A percentile compares a stretch with the other conserved stretches of the same genome.
Conservation (phyloP, 2,797 vertebrate species). For the Lepus oiostolus region DNA sequence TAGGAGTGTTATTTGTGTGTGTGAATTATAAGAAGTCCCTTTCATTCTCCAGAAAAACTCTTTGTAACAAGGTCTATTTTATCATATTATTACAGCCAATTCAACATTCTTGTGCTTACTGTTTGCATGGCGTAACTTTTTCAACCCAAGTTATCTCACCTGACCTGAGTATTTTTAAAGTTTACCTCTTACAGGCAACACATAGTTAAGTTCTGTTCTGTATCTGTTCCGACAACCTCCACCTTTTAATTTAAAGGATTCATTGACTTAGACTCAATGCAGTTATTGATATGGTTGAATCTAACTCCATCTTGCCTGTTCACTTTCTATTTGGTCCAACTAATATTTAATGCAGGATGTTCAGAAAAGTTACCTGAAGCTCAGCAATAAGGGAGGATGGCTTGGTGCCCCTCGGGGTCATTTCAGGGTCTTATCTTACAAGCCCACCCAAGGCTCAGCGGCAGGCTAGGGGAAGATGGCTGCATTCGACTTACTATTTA, state of each 20-base stretch:
- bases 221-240: not conserved
- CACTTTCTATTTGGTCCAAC: conserved; percentile 43
- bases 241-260: conserved; percentile 29
- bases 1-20: not conserved
- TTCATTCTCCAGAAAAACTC: not conserved
- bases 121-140: not conserved
- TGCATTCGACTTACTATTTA: conserved; percentile 3
- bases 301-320: not conserved
- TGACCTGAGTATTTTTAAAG: conserved; percentile 27
- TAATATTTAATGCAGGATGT: not conserved
- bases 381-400: conserved; percentile 8
- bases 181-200: not conserved
- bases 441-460: not conserved
- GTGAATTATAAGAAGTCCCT: conserved; percentile 28
- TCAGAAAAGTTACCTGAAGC: conserved; percentile 54
- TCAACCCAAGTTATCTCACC: conserved; percentile 9
- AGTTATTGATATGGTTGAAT: not conserved
- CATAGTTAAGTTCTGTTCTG: conserved; percentile 7
- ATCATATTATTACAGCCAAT: not conserved
- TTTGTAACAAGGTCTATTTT: not conserved
- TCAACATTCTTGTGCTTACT: not conserved
- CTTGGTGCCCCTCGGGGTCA: not conserved
- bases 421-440: not conserved
- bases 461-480: not conserved
- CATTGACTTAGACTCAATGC: conserved; percentile 40